phyloP scores from a whole-genome alignment of 2,113 vertebrate genomes.

The Semnornis frantzii region DNA sequence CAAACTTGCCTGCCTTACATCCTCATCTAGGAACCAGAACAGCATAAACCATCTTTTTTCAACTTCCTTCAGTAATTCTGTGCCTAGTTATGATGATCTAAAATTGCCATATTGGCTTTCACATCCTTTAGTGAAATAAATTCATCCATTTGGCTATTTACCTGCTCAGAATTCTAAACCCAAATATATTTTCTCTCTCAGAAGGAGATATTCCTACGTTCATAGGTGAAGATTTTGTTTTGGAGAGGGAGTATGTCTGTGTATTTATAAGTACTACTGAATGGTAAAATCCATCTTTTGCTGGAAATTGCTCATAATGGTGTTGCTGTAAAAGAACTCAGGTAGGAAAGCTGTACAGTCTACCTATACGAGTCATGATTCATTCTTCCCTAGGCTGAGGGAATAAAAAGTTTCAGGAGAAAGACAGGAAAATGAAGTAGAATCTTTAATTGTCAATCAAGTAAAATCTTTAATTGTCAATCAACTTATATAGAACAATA shows the following conservation, averaged over 20 bases:
- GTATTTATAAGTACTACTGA: neutral
- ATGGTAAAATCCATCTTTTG: neutral
- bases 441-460: slow-evolving; percentile 34
- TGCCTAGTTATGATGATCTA: neutral
- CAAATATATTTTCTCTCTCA: neutral
- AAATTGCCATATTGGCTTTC: slow-evolving; percentile 1
- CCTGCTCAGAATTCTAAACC: neutral
- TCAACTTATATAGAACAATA: slow-evolving; percentile 11
- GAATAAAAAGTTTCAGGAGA: slow-evolving; percentile 5
- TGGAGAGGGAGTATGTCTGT: neutral
- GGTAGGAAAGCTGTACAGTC: neutral
- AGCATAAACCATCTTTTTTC: neutral
- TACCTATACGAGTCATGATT: neutral
- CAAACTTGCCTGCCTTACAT: neutral
- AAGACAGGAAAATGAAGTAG: neutral
- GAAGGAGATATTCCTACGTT: neutral
- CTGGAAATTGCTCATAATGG: neutral
- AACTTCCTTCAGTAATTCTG: neutral
- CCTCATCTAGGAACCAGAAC: neutral
- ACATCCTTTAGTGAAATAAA: neutral
- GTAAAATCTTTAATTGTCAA: slow-evolving; percentile 26
- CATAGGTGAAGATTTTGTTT: neutral
- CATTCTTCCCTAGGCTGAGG: neutral
- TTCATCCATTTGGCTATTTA: neutral
- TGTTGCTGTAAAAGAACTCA: neutral